Base-by-base conservation (phyloP, 2,797 vertebrate species). In the Sparidentex hasta region DNA sequence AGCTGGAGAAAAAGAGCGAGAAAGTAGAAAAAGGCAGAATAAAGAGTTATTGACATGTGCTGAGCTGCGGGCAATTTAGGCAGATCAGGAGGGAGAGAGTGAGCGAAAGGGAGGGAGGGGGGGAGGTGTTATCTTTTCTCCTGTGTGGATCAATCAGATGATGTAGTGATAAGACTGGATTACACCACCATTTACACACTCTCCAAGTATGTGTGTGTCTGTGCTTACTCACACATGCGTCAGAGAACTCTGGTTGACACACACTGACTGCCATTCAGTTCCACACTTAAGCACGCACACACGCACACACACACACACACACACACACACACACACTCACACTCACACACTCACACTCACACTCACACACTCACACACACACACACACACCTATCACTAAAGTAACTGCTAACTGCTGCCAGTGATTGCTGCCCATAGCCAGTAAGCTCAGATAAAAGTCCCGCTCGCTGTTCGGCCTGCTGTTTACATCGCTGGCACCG, bases 111-210 rank as follows among this genome's bases (percentile, higher is more conserved):
- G 63, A 11, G n/a, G 3, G 67, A 3, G 41, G 63, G 64, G 4
- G n/a, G n/a, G 47, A 17, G 52, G 74, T 70, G 87, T 81, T 90
- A 93, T 92, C 89, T 87, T 85, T 90, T 90, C 86, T 90, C 81
- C 86, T 76, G 76, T 88, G 74, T 76, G 87, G 90, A 94, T 94
- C 93, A 94, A 93, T 95, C 90, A 93, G 92, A 95, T 94, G 91
- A 92, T 94, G 93, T 93, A 92, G 89, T 86, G 92, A 94, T 94
- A 92, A 93, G 84, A 85, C 90, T 82, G 92, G 93, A 93, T 95
- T 91, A 93, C 90, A 86, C 86, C 18, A 46, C 67, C 82, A 89
- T 91, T 92, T 92, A 94, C 88, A 92, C 91, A 85, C 91, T 90
- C 64, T 38, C 69, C 51, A 27, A 56, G 63, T 76, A 75, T 83